These are phyloP conservation scores for Tipula helvola DNA, from an alignment of 2,888 invertebrate genomes.

Conservation along the genomic window DNA sequence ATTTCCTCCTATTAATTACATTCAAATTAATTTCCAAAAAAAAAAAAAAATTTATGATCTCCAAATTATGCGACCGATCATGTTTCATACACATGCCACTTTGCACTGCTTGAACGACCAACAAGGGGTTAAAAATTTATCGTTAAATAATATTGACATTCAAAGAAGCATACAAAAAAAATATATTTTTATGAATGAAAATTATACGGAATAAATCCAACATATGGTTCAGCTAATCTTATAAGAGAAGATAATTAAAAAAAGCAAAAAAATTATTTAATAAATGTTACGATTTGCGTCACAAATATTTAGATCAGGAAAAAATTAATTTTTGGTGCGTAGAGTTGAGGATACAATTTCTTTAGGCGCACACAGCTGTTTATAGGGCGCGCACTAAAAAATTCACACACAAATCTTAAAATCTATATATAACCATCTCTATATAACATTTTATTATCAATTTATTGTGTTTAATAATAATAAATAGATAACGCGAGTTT, in stretches of 20 bases:
- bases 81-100: neutral
- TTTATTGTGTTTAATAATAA: neutral
- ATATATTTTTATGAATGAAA: neutral
- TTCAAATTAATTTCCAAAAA: neutral
- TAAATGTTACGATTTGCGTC: neutral
- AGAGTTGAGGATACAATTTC: neutral
- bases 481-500: neutral
- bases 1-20: neutral
- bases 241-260: neutral
- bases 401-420: neutral
- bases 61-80: neutral
- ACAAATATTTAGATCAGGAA: neutral
- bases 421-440: neutral
- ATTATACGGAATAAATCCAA: neutral
- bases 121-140: neutral
- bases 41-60: neutral
- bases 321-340: neutral
- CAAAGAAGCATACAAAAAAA: neutral
- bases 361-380: neutral
- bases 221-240: neutral
- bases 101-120: neutral
- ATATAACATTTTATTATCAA: neutral
- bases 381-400: neutral
- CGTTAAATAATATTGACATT: slow-evolving; percentile 4
- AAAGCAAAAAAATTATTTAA: neutral